phyloP scores from a whole-genome alignment of 2,113 vertebrate species.

The Hippocampus abdominalis region DNA sequence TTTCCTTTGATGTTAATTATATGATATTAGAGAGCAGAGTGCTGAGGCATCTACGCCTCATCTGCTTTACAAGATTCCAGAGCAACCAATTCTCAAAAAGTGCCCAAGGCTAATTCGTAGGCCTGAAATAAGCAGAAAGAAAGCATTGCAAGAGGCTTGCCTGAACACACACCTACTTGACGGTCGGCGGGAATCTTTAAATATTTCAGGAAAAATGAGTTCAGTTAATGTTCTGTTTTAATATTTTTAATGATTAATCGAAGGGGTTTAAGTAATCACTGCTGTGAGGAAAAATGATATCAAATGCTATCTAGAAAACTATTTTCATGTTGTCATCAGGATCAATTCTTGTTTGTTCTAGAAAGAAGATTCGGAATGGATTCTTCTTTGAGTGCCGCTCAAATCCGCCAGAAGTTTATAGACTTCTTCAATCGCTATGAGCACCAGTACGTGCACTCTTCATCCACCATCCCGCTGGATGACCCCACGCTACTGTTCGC shows the following conservation, averaged over 20 bases:
- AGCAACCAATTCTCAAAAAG: conserved; percentile 7
- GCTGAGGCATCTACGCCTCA: not conserved
- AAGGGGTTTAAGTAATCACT: not conserved
- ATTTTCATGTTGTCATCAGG: not conserved
- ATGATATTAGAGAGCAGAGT: not conserved
- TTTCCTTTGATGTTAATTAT: not conserved
- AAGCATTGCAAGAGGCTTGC: not conserved
- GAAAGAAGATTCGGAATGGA: conserved; percentile 77
- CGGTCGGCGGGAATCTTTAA: not conserved
- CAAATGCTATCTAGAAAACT: too few relatives aligned
- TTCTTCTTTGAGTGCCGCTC: conserved; percentile 75
- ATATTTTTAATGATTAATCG: not conserved
- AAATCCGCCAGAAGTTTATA: conserved; percentile 91
- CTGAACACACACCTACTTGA: not conserved
- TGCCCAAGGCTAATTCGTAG: not conserved
- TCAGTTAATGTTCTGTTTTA: not conserved
- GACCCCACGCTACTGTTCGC: conserved; percentile 96
- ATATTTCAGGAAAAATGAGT: not conserved
- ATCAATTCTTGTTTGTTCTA: conserved; percentile 1
- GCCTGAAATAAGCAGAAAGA: not conserved
- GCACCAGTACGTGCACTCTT: conserved; percentile 93
- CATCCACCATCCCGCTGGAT: conserved; percentile 86
- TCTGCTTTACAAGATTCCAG: conserved; percentile 16
- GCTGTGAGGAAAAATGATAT: not conserved
- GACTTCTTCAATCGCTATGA: conserved; percentile 85